Evolutionary conservation across 1,140 invertebrate genomes (phyloP).

Genomic region (Pinna nobilis): DNA sequence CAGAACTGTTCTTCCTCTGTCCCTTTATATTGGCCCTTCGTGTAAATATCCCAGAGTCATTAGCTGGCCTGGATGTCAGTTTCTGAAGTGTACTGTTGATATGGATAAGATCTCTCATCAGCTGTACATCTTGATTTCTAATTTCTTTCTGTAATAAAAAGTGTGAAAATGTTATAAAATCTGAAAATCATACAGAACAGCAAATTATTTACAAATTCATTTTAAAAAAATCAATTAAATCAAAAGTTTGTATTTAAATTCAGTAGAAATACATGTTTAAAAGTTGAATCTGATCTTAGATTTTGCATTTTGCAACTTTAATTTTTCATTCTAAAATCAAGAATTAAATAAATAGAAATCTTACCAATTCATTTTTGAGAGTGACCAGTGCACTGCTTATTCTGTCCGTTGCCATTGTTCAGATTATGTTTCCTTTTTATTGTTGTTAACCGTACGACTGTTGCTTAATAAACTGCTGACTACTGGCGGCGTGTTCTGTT

Average conservation of each 20-base stretch:
- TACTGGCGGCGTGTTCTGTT: no score
- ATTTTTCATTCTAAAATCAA: neutral
- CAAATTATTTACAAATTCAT: neutral
- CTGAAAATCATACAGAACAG: neutral
- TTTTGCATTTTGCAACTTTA: neutral
- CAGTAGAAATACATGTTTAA: neutral
- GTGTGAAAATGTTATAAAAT: neutral
- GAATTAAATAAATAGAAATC: neutral
- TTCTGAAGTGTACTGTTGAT: slow-evolving; percentile 15
- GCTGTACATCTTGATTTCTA: slow-evolving; percentile 38
- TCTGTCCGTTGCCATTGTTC: slow-evolving; percentile 10
- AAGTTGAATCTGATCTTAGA: neutral
- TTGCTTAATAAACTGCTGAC: no score
- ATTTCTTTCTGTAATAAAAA: slow-evolving; percentile 36
- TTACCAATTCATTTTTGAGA: slow-evolving; percentile 14
- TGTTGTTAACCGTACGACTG: no score
- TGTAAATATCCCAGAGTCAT: neutral
- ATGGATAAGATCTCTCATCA: slow-evolving; percentile 40
- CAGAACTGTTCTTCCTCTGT: neutral
- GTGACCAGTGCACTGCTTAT: neutral
- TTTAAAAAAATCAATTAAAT: neutral
- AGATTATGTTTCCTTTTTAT: no score
- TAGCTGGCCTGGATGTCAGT: neutral
- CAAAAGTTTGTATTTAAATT: neutral
- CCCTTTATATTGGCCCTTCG: neutral